These are phyloP conservation scores for Diorhabda sublineata DNA, from an alignment of 1,140 invertebrate genomes.

Conservation along the genomic window DNA sequence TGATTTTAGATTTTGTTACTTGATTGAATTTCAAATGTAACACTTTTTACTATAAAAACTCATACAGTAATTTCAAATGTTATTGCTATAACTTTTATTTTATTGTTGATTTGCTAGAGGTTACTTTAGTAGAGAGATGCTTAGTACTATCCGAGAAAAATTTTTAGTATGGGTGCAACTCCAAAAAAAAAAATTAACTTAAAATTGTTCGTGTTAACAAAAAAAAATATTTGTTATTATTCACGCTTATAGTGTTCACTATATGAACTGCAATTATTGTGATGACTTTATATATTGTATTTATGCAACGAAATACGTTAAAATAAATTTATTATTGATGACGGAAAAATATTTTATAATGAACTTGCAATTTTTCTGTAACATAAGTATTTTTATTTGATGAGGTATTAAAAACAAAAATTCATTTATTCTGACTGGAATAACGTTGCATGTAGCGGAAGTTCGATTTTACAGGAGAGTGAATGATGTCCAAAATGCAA, in stretches of 20 bases:
- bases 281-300: slow-evolving; percentile 43
- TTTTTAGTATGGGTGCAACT: slow-evolving; percentile 40
- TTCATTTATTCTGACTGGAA: no score
- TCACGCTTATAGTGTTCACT: slow-evolving; percentile 48
- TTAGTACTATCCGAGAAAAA: slow-evolving; percentile 22
- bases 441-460: no score
- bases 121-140: neutral
- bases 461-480: no score
- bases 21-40: neutral
- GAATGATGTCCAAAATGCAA: no score
- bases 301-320: slow-evolving; percentile 46
- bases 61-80: no score
- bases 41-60: neutral
- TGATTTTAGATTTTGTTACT: neutral
- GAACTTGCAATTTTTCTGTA: no score
- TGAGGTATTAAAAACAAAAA: no score
- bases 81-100: neutral
- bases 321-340: slow-evolving; percentile 24
- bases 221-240: slow-evolving; percentile 36
- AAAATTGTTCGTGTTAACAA: slow-evolving; percentile 38
- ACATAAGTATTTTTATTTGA: no score
- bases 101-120: neutral
- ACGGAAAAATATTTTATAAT: slow-evolving; percentile 14
- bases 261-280: slow-evolving; percentile 48
- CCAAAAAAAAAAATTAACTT: slow-evolving; percentile 20